These are phyloP conservation scores for Drosophila ercepeae DNA, from an alignment of 1,140 invertebrate species.

Conservation along the genomic window DNA sequence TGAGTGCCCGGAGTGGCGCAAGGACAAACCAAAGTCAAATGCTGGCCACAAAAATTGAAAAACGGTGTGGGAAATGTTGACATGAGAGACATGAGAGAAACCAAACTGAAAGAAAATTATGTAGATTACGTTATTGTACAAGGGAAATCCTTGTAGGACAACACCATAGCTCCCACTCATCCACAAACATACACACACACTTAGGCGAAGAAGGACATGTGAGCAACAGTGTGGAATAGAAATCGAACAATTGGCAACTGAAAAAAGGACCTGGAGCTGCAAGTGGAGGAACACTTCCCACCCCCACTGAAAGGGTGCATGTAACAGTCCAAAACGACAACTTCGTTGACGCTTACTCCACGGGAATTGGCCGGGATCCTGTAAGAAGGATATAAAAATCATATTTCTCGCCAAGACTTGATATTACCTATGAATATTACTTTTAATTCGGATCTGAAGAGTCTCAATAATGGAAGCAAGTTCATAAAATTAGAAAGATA, in stretches of 20 bases:
- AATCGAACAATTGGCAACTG: slow-evolving; percentile 75
- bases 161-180: slow-evolving; percentile 2
- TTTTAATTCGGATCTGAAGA: not conserved
- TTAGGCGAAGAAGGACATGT: slow-evolving; percentile 8
- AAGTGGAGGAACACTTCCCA: not conserved
- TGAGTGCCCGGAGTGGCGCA: slow-evolving; percentile 41
- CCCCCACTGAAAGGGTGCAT: slow-evolving; percentile 25
- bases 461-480: not conserved
- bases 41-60: slow-evolving; percentile 60
- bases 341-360: slow-evolving; percentile 72
- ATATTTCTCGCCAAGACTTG: not conserved
- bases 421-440: not conserved
- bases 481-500: not conserved
- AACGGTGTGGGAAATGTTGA: slow-evolving; percentile 74
- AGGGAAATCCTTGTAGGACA: slow-evolving; percentile 65
- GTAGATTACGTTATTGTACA: slow-evolving; percentile 82
- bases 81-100: slow-evolving; percentile 73
- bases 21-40: slow-evolving; percentile 65
- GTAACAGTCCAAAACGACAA: slow-evolving; percentile 77
- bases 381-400: slow-evolving; percentile 17
- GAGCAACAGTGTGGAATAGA: slow-evolving; percentile 76
- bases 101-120: slow-evolving; percentile 78
- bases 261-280: slow-evolving; percentile 24
- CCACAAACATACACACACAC: slow-evolving; percentile 7
- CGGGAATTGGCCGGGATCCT: slow-evolving; percentile 51